Evolutionary conservation across 2,797 vertebrate species (phyloP), one percentile per base, ranked within the genome.

Genomic region (Takifugu ocellatus): DNA sequence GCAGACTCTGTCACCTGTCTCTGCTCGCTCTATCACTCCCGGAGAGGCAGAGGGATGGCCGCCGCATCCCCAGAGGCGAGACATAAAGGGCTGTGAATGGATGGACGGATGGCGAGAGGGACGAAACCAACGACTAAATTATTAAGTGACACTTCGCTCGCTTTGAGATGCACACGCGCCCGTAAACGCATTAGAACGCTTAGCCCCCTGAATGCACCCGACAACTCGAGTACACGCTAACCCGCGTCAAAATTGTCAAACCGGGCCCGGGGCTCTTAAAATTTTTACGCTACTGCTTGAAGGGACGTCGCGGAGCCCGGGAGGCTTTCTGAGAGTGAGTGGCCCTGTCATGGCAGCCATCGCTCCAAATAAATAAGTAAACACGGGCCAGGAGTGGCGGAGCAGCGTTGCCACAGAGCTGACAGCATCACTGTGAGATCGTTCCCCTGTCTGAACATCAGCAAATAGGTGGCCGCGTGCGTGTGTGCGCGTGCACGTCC

Each of bases 171-270:
- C 69, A 74, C 69, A 65, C 63, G 61, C 63, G 64, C 87, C 89
- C 82, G 88, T 85, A 90, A 93, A 92, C 85, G 89, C 89, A 92
- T 94, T 94, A 94, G 90, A 94, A 92, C 79, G 59, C 87, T 93
- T 92, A 92, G 86, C 87, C 87, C 86, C 87, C 81, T 89, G 78
- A 94, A 90, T 90, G 92, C 86, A 91, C 92, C 90, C 87, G 85
- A 79, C 81, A 89, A 89, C 84, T 83, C 84, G 53, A 78, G 88
- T 92, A 91, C 84, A 78, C 48, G 70, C 82, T 92, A 92, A 92
- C 86, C 86, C 87, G 70, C 87, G 87, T 92, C 90, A 91, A 92
- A 90, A 87, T 89, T 90, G 88, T 87, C 82, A 87, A 76, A 83
- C 86, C 81, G 25, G 78, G 84, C 77, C 76, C 7, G 70, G 62